A percentile compares a stretch with the other conserved stretches of the same genome.
Conservation (phyloP, 2,113 vertebrate genomes). For the Engystomops pustulosus region DNA sequence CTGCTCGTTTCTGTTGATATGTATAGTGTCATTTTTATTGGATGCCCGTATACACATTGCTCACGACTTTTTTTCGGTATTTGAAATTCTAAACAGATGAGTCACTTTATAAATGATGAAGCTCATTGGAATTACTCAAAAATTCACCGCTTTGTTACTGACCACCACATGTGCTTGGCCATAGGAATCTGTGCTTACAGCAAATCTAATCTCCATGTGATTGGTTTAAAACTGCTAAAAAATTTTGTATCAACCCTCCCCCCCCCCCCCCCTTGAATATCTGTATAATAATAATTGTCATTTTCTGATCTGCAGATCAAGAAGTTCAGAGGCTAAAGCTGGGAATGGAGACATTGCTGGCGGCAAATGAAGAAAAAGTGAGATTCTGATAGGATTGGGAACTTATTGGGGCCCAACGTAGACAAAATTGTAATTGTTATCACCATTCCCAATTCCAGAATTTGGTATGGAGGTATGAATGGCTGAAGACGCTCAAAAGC, state of each 20-base stretch:
- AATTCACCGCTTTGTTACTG: conserved; percentile 11
- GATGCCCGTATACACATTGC: no score
- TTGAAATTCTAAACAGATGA: background rate
- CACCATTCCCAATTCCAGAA: no score
- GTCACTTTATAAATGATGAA: background rate
- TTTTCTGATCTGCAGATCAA: conserved; percentile 75
- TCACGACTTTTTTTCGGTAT: background rate
- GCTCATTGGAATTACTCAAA: background rate
- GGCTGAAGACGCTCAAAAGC: no score
- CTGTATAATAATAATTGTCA: background rate
- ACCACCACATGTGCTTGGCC: background rate
- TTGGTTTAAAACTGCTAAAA: no score
- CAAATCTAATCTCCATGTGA: background rate
- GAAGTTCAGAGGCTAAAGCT: conserved; percentile 88
- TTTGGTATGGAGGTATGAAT: no score
- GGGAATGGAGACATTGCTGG: conserved; percentile 87
- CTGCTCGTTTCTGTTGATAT: background rate
- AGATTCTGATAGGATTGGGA: no score
- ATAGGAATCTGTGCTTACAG: background rate
- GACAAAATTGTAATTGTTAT: no score
- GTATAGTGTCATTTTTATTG: no score
- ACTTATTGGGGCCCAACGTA: no score
- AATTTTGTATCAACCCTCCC: no score
- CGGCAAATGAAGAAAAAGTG: conserved; percentile 94
- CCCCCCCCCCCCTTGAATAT: no score